Evolutionary conservation across 1,140 invertebrate genomes (phyloP).

Genomic region (Lasioglossum baleicum): DNA sequence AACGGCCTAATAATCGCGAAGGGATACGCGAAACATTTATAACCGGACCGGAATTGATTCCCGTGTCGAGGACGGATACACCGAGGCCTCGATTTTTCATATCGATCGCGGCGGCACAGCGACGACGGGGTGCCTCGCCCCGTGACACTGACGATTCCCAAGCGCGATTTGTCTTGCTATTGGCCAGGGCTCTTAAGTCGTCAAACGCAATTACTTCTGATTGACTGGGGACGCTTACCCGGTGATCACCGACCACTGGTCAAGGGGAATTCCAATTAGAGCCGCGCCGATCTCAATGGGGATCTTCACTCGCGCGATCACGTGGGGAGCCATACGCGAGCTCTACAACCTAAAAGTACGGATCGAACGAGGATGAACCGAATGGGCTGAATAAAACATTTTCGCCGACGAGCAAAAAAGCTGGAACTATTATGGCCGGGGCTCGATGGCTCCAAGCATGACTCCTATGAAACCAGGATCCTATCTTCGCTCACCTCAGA

Average conservation of each 20-base stretch:
- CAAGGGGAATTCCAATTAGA: slow-evolving; percentile 9
- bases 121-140: too few species aligned
- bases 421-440: too few species aligned
- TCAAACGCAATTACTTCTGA: slow-evolving; percentile 35
- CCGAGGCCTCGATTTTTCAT: slow-evolving; percentile 19
- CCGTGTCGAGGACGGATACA: neutral
- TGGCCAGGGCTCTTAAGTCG: slow-evolving; percentile 1
- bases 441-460: too few species aligned
- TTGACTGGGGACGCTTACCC: neutral
- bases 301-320: slow-evolving; percentile 6
- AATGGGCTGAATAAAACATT: neutral
- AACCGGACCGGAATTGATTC: slow-evolving; percentile 27
- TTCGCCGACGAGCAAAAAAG: neutral
- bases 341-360: neutral
- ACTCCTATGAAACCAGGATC: too few species aligned
- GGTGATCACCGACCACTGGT: neutral
- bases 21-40: slow-evolving; percentile 18
- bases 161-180: slow-evolving; percentile 4
- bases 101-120: neutral
- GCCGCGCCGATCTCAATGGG: neutral
- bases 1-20: slow-evolving; percentile 35
- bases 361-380: neutral
- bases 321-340: neutral
- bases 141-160: slow-evolving; percentile 14
- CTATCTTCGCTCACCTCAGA: too few species aligned